These are phyloP conservation scores for Eilema depressum DNA, from an alignment of 2,888 invertebrate genomes.

Conservation along the genomic window DNA sequence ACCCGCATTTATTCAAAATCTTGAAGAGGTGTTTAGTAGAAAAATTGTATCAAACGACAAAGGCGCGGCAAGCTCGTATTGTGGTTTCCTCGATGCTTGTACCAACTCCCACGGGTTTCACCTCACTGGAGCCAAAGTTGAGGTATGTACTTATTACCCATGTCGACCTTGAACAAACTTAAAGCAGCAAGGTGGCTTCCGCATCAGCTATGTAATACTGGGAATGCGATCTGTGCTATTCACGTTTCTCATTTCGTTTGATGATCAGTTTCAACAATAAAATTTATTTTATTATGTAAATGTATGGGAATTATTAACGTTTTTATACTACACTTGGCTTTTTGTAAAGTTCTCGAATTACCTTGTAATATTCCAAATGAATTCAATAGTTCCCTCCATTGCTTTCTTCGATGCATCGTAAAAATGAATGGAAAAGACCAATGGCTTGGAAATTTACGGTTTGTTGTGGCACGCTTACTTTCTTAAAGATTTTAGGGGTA, in stretches of 20 bases:
- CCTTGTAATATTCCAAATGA: not conserved
- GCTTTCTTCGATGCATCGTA: constrained; percentile 1
- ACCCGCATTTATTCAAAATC: not conserved
- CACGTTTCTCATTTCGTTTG: not conserved
- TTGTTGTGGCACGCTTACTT: not conserved
- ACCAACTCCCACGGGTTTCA: not conserved
- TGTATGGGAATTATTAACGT: not conserved
- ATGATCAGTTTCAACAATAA: not conserved
- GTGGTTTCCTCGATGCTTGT: not conserved
- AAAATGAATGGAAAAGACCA: not conserved
- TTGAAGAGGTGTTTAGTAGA: not conserved
- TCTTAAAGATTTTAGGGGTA: not conserved
- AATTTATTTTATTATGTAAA: too few relatives aligned
- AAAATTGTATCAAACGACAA: not conserved
- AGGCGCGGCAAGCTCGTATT: not conserved
- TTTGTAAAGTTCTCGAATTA: too few relatives aligned
- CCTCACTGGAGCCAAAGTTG: not conserved
- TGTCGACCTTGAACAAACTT: too few relatives aligned
- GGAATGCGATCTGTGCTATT: not conserved
- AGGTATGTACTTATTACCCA: too few relatives aligned
- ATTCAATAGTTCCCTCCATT: not conserved
- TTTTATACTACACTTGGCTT: not conserved
- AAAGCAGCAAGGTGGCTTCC: too few relatives aligned
- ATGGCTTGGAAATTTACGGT: constrained; percentile 5
- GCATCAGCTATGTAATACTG: too few relatives aligned